Conservation (phyloP, 1,140 invertebrate species). For the Eurosta solidaginis region DNA sequence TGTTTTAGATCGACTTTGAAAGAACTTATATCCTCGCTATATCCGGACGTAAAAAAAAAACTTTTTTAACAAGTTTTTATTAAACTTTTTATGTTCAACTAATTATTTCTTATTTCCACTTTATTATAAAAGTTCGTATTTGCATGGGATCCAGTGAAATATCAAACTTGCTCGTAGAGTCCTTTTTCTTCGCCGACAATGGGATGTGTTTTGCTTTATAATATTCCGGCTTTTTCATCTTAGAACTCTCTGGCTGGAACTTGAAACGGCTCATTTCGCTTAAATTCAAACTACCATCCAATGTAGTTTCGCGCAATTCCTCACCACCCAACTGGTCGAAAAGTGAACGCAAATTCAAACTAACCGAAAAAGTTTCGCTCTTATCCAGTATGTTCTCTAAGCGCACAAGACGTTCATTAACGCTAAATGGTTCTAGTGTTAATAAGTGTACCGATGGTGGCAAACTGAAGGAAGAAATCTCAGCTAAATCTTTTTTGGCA, state of each 20-base stretch:
- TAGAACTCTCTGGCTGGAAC: slow-evolving; percentile 45
- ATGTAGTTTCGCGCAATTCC: slow-evolving; percentile 51
- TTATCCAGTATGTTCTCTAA: slow-evolving; percentile 86
- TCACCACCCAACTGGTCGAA: slow-evolving; percentile 45
- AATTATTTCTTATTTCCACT: slow-evolving; percentile 38
- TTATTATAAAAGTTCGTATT: slow-evolving; percentile 42
- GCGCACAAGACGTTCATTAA: slow-evolving; percentile 72
- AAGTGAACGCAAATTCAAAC: slow-evolving; percentile 62
- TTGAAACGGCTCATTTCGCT: slow-evolving; percentile 48
- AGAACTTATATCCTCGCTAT: too few species aligned
- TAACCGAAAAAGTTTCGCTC: slow-evolving; percentile 64
- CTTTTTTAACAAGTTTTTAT: too few species aligned
- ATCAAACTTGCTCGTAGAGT: slow-evolving; percentile 16
- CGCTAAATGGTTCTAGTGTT: slow-evolving; percentile 84
- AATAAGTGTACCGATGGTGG: slow-evolving; percentile 82
- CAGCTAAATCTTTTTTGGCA: slow-evolving; percentile 27
- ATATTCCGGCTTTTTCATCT: slow-evolving; percentile 23
- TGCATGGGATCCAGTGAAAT: slow-evolving; percentile 39
- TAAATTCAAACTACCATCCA: slow-evolving; percentile 54
- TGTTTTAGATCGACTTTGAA: too few species aligned
- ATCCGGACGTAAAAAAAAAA: too few species aligned
- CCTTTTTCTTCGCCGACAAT: slow-evolving; percentile 30
- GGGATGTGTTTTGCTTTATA: slow-evolving; percentile 25
- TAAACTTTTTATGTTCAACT: too few species aligned
- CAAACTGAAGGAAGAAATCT: slow-evolving; percentile 63